Percentiles rank a stretch among this genome's conserved stretches.
Evolutionary conservation across 1,140 invertebrate genomes (phyloP).

Genomic region (Zophobas morio): DNA sequence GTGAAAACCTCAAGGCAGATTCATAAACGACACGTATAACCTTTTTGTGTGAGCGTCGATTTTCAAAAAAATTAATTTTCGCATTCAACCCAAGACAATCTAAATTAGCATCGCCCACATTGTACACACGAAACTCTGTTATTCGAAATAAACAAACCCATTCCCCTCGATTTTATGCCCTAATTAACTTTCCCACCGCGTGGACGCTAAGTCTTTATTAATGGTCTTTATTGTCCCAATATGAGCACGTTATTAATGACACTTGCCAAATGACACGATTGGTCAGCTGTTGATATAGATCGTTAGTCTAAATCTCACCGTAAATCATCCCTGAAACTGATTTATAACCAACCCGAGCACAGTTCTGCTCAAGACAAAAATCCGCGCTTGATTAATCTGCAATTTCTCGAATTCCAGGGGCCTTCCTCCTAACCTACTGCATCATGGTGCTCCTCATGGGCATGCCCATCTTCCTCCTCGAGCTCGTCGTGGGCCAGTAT

Average conservation of each 20-base stretch:
- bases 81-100: too few species aligned
- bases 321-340: constrained; percentile 42
- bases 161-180: too few species aligned
- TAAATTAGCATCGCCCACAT: too few species aligned
- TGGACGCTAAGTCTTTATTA: constrained; percentile 1
- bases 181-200: too few species aligned
- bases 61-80: too few species aligned
- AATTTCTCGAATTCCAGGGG: constrained; percentile 73
- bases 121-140: too few species aligned
- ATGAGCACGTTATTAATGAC: constrained; percentile 24
- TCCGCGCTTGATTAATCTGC: neutral
- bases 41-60: too few species aligned
- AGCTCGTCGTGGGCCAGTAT: constrained; percentile 78
- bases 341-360: constrained; percentile 15
- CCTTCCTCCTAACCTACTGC: constrained; percentile 85
- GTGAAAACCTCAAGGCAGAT: too few species aligned
- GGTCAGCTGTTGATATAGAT: constrained; percentile 34
- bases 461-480: constrained; percentile 83
- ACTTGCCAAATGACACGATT: constrained; percentile 17
- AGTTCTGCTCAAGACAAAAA: neutral
- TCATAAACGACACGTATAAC: too few species aligned
- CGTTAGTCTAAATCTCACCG: constrained; percentile 26
- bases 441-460: constrained; percentile 84
- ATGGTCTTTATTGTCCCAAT: constrained; percentile 23
- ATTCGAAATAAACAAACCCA: too few species aligned